Percentiles rank a stretch among this genome's conserved stretches.
phyloP scores from a whole-genome alignment of 2,113 vertebrate genomes.

The Hemiprocne comata region DNA sequence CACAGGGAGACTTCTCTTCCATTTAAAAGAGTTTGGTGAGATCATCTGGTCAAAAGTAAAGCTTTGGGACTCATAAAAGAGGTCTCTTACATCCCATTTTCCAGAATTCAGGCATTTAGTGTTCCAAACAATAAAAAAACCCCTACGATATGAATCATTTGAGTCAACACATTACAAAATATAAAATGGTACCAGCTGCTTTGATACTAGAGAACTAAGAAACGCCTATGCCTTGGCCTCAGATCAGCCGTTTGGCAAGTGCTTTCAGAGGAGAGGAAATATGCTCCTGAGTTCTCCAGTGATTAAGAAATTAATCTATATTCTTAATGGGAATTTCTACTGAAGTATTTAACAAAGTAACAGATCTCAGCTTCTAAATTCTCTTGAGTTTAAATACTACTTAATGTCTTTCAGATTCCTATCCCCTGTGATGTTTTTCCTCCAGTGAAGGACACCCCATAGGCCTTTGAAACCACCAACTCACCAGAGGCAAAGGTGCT shows the following conservation, averaged over 20 bases:
- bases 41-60: neutral
- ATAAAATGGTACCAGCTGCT: neutral
- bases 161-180: neutral
- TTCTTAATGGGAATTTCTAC: neutral
- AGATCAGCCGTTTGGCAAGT: neutral
- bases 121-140: neutral
- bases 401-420: neutral
- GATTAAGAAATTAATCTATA: neutral
- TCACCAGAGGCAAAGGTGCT: neutral
- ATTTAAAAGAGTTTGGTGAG: neutral
- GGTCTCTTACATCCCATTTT: neutral
- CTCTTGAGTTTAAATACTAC: neutral
- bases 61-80: neutral
- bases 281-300: rapidly evolving
- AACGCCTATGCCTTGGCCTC: neutral
- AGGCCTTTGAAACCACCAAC: neutral
- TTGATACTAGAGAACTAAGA: neutral
- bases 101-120: neutral
- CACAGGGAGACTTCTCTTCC: neutral
- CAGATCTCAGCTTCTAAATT: neutral
- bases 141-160: neutral
- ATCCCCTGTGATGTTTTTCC: neutral
- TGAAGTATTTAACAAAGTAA: neutral
- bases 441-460: neutral
- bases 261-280: neutral